Evolutionary conservation across 2,113 vertebrate genomes (phyloP).

Genomic region (Saimiri boliviensis): DNA sequence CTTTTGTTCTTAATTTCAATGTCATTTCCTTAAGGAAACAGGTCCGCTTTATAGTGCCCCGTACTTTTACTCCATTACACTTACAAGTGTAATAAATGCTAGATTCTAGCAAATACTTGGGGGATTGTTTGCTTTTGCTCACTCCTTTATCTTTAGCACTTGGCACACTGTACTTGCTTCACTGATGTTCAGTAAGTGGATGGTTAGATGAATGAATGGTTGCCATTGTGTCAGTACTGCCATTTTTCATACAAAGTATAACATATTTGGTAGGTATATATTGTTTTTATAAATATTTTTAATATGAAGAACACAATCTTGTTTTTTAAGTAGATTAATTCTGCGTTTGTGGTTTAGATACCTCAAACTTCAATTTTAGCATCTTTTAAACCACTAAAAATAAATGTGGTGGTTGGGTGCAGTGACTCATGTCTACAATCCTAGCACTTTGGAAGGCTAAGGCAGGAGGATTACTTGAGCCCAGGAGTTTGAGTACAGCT

Average conservation of each 20-base stretch:
- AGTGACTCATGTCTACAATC: no score
- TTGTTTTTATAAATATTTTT: not conserved
- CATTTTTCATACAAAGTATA: not conserved
- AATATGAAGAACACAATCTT: not conserved
- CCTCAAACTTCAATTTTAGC: not conserved
- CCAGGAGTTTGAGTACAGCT: no score
- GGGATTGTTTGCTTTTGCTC: not conserved
- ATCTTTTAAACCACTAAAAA: not conserved
- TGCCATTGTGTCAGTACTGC: not conserved
- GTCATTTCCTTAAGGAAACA: not conserved
- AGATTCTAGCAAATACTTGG: not conserved
- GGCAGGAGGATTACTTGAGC: no score
- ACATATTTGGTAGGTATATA: not conserved
- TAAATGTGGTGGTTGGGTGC: not conserved
- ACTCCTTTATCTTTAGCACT: not conserved
- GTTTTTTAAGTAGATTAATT: conserved; percentile 16
- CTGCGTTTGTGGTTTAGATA: not conserved
- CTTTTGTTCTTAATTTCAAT: not conserved
- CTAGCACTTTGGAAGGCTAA: no score
- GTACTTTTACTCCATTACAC: not conserved
- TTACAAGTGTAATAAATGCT: not conserved
- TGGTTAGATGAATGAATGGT: not conserved
- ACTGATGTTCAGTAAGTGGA: not conserved
- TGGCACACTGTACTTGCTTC: not conserved
- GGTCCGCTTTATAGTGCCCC: not conserved